Conservation (phyloP, 1,140 invertebrate species). For the Heliconius eleuchia region DNA sequence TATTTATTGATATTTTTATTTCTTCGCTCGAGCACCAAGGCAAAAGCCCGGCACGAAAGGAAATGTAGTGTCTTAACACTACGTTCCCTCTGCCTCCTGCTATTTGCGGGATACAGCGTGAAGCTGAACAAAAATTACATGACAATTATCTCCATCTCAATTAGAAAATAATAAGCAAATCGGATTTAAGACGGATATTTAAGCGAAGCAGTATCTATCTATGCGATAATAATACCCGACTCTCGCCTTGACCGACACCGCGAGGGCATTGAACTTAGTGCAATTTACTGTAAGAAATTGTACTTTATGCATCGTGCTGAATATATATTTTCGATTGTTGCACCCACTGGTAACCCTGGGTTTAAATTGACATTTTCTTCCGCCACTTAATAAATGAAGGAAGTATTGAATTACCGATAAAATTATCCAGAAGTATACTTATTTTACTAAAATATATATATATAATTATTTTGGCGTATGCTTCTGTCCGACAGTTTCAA, state of each 20-base stretch:
- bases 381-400: not conserved
- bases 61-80: not conserved
- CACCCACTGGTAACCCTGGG: not conserved
- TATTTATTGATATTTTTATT: too few species aligned
- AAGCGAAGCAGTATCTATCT: not conserved
- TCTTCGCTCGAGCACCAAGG: too few species aligned
- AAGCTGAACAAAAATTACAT: not conserved
- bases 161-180: too few species aligned
- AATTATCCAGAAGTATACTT: not conserved
- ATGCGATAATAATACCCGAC: not conserved
- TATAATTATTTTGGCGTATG: not conserved
- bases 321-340: not conserved
- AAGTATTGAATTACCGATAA: not conserved
- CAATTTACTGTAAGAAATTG: not conserved
- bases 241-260: conserved; percentile 19
- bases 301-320: not conserved
- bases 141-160: not conserved
- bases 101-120: not conserved
- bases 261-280: conserved; percentile 21
- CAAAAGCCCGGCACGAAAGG: too few species aligned
- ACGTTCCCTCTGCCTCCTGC: not conserved
- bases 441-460: not conserved
- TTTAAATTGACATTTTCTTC: not conserved
- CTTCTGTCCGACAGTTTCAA: not conserved
- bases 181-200: not conserved